Percentiles rank a stretch among this genome's conserved stretches.
Evolutionary conservation across 2,888 invertebrate species (phyloP).

Genomic region (Endomychus coccineus): DNA sequence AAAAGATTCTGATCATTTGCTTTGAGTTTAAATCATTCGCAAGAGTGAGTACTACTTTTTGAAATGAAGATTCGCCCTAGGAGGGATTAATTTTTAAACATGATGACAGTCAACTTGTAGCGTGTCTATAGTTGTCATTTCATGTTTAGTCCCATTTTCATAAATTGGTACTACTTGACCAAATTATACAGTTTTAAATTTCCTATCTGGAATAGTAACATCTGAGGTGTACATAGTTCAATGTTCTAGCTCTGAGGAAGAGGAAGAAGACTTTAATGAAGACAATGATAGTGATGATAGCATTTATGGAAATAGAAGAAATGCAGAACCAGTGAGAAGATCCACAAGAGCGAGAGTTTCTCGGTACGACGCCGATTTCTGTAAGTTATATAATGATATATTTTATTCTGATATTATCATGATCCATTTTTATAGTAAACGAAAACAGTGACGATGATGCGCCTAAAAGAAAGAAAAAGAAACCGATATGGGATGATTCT

Average conservation of each 20-base stretch:
- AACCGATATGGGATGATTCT: conserved; percentile 53
- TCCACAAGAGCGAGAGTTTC: conserved; percentile 49
- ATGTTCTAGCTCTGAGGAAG: conserved; percentile 43
- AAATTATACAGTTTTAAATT: too few relatives aligned
- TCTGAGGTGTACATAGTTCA: background rate
- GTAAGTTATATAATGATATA: conserved; percentile 36
- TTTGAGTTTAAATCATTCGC: too few relatives aligned
- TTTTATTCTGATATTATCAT: background rate
- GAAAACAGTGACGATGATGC: conserved; percentile 42
- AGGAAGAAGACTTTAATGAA: conserved; percentile 52
- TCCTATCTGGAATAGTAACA: too few relatives aligned
- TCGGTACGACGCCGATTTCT: conserved; percentile 51
- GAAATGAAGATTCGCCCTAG: too few relatives aligned
- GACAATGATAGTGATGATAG: conserved; percentile 52
- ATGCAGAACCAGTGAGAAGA: conserved; percentile 45
- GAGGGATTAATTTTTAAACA: too few relatives aligned
- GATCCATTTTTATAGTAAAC: conserved; percentile 20
- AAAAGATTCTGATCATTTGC: too few relatives aligned
- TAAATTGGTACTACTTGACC: too few relatives aligned
- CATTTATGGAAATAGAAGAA: conserved; percentile 45
- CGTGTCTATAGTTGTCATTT: too few relatives aligned
- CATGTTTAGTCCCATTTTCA: too few relatives aligned
- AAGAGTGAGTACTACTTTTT: too few relatives aligned
- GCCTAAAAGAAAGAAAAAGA: conserved; percentile 52
- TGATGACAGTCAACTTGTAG: too few relatives aligned